These are phyloP conservation scores for Melierax canorus DNA, from an alignment of 2,113 vertebrate species.

Conservation along the genomic window DNA sequence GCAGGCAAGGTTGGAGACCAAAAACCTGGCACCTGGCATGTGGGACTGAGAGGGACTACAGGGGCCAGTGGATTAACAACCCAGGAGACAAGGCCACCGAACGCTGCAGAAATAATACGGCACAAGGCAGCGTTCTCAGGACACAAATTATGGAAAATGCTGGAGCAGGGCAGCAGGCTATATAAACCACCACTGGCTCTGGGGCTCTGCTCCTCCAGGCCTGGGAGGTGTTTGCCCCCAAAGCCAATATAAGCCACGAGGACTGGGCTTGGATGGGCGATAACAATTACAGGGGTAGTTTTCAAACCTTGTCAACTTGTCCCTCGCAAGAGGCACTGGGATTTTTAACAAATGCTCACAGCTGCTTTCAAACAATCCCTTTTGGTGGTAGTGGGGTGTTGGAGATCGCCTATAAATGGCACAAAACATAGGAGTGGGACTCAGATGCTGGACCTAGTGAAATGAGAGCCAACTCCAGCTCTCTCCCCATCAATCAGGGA, in stretches of 20 bases:
- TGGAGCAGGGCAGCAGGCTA: neutral
- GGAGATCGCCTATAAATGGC: neutral
- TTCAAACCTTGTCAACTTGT: neutral
- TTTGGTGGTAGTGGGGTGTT: neutral
- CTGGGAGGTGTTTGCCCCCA: neutral
- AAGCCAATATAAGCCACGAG: neutral
- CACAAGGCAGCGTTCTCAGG: neutral
- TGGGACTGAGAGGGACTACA: neutral
- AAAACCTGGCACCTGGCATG: neutral
- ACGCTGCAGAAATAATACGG: neutral
- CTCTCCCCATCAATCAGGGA: neutral
- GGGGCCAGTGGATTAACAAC: neutral
- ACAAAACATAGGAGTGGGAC: neutral
- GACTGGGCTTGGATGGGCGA: neutral
- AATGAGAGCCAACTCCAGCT: neutral
- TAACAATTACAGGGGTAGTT: fast-evolving
- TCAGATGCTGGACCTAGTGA: neutral
- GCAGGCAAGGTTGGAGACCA: neutral
- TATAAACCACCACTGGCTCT: neutral
- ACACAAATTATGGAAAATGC: neutral
- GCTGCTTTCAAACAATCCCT: neutral
- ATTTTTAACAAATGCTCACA: neutral
- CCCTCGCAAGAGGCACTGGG: neutral
- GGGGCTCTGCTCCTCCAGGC: neutral
- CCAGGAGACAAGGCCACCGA: neutral